Conservation (phyloP, 2,797 vertebrate genomes). For the Halcyon leucocephala region DNA sequence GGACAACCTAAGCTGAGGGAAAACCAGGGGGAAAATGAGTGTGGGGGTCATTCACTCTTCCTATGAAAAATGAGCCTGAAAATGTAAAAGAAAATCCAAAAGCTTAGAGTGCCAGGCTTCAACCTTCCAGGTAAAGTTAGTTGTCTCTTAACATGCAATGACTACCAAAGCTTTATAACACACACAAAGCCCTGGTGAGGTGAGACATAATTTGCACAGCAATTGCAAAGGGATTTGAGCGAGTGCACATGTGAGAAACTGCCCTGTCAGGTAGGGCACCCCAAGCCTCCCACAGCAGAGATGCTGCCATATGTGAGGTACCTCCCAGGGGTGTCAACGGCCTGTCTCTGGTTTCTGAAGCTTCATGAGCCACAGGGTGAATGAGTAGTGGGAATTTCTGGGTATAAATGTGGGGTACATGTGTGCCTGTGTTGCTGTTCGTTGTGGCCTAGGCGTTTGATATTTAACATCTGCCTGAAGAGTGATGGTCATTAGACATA, state of each 20-base stretch:
- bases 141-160: neutral
- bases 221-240: neutral
- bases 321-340: neutral
- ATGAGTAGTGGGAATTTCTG: neutral
- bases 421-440: neutral
- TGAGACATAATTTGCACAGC: neutral
- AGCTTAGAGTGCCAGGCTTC: neutral
- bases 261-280: no score
- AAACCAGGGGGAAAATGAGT: neutral
- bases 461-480: neutral
- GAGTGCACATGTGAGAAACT: neutral
- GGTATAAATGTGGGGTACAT: neutral
- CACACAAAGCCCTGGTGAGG: neutral
- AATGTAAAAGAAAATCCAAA: neutral
- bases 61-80: neutral
- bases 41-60: neutral
- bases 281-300: neutral
- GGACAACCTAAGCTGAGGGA: neutral
- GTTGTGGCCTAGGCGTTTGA: accelerated
- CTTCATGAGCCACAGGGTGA: neutral
- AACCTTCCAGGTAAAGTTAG: neutral
- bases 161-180: neutral
- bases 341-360: neutral
- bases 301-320: neutral
- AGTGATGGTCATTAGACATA: neutral